These are phyloP conservation scores for Tautogolabrus adspersus DNA, from an alignment of 2,113 vertebrate species.

Conservation along the genomic window DNA sequence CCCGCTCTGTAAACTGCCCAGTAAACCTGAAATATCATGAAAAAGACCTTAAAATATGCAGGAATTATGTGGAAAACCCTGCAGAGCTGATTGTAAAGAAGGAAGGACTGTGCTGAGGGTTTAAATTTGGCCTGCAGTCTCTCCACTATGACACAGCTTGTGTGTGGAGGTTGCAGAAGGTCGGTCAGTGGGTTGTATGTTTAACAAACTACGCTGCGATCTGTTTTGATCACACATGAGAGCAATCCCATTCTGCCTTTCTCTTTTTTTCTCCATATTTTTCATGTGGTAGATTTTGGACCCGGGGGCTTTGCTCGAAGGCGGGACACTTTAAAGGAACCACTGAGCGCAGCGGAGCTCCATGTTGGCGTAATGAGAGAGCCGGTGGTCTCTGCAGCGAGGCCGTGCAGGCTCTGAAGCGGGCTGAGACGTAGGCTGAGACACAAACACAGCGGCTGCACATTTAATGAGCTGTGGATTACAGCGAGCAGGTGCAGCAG, in stretches of 20 bases:
- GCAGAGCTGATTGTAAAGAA: neutral
- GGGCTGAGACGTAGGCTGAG: slow-evolving; percentile 8
- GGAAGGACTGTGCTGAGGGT: neutral
- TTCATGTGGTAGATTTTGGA: slow-evolving; percentile 34
- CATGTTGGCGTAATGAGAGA: slow-evolving; percentile 37
- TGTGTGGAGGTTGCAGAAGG: slow-evolving; percentile 10
- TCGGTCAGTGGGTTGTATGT: slow-evolving; percentile 18
- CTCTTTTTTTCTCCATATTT: neutral
- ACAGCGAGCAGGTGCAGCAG: slow-evolving; percentile 18
- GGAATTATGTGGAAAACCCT: neutral
- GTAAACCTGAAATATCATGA: neutral
- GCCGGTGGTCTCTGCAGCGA: slow-evolving; percentile 19
- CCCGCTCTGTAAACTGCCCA: neutral
- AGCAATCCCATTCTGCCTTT: neutral
- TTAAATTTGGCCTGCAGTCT: neutral
- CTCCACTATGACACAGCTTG: neutral
- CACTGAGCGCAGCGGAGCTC: slow-evolving; percentile 3
- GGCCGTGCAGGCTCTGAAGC: neutral
- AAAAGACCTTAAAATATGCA: slow-evolving; percentile 8
- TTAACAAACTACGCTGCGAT: neutral
- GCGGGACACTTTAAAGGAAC: slow-evolving; percentile 32
- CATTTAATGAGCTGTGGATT: slow-evolving; percentile 7
- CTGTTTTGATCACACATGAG: slow-evolving; percentile 13
- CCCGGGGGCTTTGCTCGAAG: slow-evolving; percentile 13
- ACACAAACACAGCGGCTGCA: slow-evolving; percentile 53